Evolutionary conservation across 2,888 invertebrate species (phyloP).

Genomic region (Mythimna loreyi): DNA sequence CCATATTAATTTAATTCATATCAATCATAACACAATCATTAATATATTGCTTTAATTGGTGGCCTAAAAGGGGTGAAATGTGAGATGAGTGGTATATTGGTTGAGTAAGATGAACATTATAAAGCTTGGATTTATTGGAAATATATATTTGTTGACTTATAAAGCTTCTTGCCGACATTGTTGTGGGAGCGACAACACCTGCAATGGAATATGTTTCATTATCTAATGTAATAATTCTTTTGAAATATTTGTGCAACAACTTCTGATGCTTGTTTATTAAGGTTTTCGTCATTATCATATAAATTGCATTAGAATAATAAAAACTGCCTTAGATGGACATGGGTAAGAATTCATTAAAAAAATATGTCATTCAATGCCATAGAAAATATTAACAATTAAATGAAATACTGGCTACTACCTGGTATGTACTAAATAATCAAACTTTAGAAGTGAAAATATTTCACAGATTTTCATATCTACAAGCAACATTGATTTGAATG

Average conservation of each 20-base stretch:
- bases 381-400: constrained; percentile 13
- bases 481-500: constrained; percentile 26
- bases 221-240: constrained; percentile 19
- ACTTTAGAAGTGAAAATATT: constrained; percentile 10
- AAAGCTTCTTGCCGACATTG: constrained; percentile 45
- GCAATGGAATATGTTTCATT: constrained; percentile 28
- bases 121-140: constrained; percentile 44
- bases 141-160: constrained; percentile 40
- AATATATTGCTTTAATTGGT: constrained; percentile 44
- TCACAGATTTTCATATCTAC: constrained; percentile 1
- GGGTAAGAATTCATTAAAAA: constrained; percentile 45
- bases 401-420: constrained; percentile 4
- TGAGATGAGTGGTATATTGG: constrained; percentile 55
- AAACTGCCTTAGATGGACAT: constrained; percentile 33
- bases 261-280: constrained; percentile 23
- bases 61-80: constrained; percentile 66
- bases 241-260: constrained; percentile 21
- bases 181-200: constrained; percentile 47
- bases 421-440: constrained; percentile 17
- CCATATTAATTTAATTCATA: constrained; percentile 41
- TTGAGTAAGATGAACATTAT: constrained; percentile 38
- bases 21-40: constrained; percentile 33
- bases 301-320: constrained; percentile 17
- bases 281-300: constrained; percentile 28
- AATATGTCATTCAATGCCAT: constrained; percentile 13